phyloP scores from a whole-genome alignment of 2,113 vertebrate genomes.

The Saimiri boliviensis region DNA sequence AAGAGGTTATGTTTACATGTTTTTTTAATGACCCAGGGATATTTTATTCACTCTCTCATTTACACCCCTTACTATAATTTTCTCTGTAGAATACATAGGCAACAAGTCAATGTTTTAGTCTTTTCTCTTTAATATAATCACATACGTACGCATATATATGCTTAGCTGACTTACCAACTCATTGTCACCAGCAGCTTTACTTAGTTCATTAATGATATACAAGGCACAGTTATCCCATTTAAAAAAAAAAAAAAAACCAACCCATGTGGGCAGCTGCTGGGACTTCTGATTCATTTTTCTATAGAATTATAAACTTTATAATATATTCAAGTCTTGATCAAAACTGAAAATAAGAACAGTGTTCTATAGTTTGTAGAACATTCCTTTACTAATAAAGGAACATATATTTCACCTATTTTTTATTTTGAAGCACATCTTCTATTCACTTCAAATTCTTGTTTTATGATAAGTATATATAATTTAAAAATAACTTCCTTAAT shows the following conservation, averaged over 20 bases:
- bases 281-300: background rate
- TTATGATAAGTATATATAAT: background rate
- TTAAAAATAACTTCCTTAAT: slow-evolving; percentile 1
- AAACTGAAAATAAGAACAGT: background rate
- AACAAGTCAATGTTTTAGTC: background rate
- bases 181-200: background rate
- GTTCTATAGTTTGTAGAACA: background rate
- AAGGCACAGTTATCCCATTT: background rate
- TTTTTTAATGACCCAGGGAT: background rate
- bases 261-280: background rate
- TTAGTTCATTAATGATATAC: background rate
- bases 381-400: background rate
- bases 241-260: background rate
- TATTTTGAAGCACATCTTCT: background rate
- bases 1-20: background rate
- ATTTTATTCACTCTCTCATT: background rate
- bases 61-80: background rate
- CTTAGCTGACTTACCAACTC: background rate
- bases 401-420: background rate
- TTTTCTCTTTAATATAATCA: background rate
- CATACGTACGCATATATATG: background rate
- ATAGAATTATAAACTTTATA: background rate
- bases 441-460: background rate
- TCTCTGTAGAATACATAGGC: background rate
- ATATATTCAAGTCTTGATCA: background rate